phyloP scores from a whole-genome alignment of 2,888 invertebrate species.

The Taphrorychus bicolor region DNA sequence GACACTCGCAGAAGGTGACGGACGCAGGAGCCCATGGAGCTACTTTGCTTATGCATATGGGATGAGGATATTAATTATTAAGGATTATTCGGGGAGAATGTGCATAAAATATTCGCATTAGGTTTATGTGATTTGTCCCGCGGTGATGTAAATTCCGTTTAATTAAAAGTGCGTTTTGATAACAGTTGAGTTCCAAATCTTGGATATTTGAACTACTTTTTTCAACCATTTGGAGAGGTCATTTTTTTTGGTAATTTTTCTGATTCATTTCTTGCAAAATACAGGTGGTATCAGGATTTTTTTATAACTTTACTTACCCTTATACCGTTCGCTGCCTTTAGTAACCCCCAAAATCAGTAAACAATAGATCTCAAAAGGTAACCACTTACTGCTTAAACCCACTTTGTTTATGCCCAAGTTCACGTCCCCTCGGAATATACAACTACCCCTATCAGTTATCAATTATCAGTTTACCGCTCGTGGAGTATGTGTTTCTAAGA shows the following conservation, averaged over 20 bases:
- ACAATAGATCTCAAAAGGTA: background rate
- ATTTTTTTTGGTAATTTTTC: no score
- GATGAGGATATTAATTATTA: conserved; percentile 5
- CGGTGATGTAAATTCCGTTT: no score
- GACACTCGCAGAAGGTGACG: conserved; percentile 43
- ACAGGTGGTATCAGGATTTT: no score
- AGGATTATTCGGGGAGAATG: background rate
- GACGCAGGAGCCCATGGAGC: conserved; percentile 48
- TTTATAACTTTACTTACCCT: no score
- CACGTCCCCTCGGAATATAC: background rate
- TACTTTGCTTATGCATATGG: conserved; percentile 60
- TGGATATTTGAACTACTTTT: no score
- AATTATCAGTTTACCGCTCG: conserved; percentile 23
- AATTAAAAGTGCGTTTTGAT: no score
- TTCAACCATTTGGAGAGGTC: no score
- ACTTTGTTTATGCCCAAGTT: background rate
- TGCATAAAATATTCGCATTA: background rate
- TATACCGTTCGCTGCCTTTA: no score
- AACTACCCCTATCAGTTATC: conserved; percentile 18
- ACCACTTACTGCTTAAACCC: background rate
- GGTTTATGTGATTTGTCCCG: no score
- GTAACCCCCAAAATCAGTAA: no score
- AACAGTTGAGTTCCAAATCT: no score
- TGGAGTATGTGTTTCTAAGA: conserved; percentile 27
- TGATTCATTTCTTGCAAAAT: no score